Evolutionary conservation across 2,888 invertebrate genomes (phyloP).

Genomic region (Argyresthia albistria): DNA sequence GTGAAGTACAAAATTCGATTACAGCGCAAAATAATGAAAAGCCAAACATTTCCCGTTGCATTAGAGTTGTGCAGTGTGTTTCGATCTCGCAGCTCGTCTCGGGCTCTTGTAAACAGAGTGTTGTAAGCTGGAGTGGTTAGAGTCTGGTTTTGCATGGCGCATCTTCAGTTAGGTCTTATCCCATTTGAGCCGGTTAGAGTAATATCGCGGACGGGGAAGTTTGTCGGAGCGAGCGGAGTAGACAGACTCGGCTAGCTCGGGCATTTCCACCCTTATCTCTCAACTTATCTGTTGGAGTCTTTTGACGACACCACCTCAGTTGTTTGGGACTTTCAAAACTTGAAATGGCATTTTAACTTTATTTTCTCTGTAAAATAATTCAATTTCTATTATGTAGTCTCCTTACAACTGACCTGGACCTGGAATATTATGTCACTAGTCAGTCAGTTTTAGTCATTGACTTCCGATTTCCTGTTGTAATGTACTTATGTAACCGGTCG

Average conservation of each 20-base stretch:
- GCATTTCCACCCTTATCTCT: slow-evolving; percentile 2
- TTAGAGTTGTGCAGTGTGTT: slow-evolving; percentile 13
- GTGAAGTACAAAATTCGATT: background rate
- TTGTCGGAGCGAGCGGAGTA: slow-evolving; percentile 41
- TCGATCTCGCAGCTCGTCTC: slow-evolving; percentile 21
- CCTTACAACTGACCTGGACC: too few species aligned
- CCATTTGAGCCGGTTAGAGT: slow-evolving; percentile 53
- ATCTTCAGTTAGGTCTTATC: slow-evolving; percentile 41
- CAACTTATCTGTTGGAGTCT: background rate
- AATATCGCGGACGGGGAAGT: slow-evolving; percentile 53
- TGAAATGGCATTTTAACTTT: too few species aligned
- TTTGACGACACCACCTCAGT: background rate
- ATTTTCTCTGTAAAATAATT: too few species aligned
- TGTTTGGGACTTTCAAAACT: too few species aligned
- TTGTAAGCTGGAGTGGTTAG: slow-evolving; percentile 31
- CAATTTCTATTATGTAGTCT: too few species aligned
- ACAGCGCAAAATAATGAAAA: slow-evolving; percentile 1
- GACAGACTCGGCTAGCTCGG: background rate
- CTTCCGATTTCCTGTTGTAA: too few species aligned
- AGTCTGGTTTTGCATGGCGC: slow-evolving; percentile 35
- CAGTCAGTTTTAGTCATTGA: too few species aligned
- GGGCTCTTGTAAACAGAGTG: slow-evolving; percentile 17
- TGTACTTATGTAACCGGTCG: too few species aligned
- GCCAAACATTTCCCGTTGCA: slow-evolving; percentile 1
- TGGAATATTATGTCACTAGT: too few species aligned